A percentile compares a stretch with the other conserved stretches of the same genome.
These are phyloP conservation scores for Hydrochoerus hydrochaeris DNA, from an alignment of 2,113 vertebrate genomes.

Conservation along the genomic window DNA sequence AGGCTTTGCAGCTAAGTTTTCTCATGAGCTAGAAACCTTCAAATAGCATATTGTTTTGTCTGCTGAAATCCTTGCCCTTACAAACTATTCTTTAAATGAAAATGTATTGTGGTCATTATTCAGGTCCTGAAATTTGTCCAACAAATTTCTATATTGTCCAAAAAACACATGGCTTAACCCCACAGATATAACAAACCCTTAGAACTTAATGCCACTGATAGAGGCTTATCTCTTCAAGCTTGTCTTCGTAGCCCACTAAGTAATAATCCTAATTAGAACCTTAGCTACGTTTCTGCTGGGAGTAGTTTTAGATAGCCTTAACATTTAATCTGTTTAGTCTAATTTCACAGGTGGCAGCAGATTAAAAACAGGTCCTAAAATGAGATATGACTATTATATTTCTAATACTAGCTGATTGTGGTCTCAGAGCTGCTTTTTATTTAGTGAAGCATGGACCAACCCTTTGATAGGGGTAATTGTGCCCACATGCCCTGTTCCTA, in stretches of 20 bases:
- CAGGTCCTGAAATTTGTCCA: constrained; percentile 72
- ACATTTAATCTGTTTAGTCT: constrained; percentile 87
- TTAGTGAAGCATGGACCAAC: constrained; percentile 74
- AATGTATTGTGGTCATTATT: constrained; percentile 63
- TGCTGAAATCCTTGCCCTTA: neutral
- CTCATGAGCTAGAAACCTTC: neutral
- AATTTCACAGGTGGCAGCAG: constrained; percentile 88
- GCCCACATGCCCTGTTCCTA: constrained; percentile 63
- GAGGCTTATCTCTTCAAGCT: constrained; percentile 81
- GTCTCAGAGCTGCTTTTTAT: constrained; percentile 80
- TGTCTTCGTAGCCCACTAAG: constrained; percentile 76
- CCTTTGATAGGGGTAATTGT: constrained; percentile 78
- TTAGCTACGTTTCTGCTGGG: constrained; percentile 83
- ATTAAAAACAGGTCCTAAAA: constrained; percentile 86
- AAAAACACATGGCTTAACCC: constrained; percentile 76
- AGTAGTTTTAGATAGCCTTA: constrained; percentile 86
- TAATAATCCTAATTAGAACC: constrained; percentile 84
- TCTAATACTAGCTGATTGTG: constrained; percentile 85
- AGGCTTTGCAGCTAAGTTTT: neutral
- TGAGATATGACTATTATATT: constrained; percentile 84
- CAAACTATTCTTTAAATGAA: constrained; percentile 67
- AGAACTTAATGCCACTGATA: constrained; percentile 80
- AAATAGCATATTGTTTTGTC: neutral
- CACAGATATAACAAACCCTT: constrained; percentile 77
- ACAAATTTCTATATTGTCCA: constrained; percentile 69